A percentile compares a stretch with the other conserved stretches of the same genome.
Conservation (phyloP, 2,888 invertebrate genomes). For the Lamproptera curius region DNA sequence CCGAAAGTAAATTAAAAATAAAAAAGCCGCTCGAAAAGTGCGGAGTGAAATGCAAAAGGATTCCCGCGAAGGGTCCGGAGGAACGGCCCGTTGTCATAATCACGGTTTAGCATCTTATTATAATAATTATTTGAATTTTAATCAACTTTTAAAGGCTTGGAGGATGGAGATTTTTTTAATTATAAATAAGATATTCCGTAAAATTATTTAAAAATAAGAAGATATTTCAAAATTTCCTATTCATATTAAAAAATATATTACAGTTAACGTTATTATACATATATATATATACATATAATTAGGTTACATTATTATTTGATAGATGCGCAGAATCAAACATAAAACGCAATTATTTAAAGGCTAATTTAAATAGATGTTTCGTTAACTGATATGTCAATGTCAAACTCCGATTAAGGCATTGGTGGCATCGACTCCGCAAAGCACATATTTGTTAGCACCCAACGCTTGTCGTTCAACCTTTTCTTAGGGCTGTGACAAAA, state of each 20-base stretch:
- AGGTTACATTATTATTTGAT: no score
- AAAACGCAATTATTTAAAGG: no score
- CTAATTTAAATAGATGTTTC: no score
- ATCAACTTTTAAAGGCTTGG: no score
- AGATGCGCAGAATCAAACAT: no score
- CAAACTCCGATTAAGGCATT: conserved; percentile 29
- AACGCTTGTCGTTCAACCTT: conserved; percentile 67
- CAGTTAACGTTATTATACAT: no score
- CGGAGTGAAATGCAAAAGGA: conserved; percentile 51
- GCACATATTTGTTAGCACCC: conserved; percentile 74
- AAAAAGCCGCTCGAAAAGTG: conserved; percentile 44
- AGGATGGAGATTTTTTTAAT: no score
- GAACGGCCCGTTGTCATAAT: conserved; percentile 23
- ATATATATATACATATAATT: no score
- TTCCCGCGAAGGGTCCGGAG: conserved; percentile 40
- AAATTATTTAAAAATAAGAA: no score
- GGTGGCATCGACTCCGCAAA: conserved; percentile 42
- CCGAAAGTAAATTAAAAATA: conserved; percentile 38
- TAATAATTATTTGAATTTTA: neutral
- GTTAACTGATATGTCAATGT: neutral
- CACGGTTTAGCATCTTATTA: conserved; percentile 16
- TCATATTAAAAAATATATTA: no score
- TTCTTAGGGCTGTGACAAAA: conserved; percentile 62
- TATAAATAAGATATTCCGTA: no score
- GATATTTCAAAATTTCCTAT: no score